These are phyloP conservation scores for Theristicus caerulescens DNA, from an alignment of 2,113 vertebrate genomes.

Conservation along the genomic window DNA sequence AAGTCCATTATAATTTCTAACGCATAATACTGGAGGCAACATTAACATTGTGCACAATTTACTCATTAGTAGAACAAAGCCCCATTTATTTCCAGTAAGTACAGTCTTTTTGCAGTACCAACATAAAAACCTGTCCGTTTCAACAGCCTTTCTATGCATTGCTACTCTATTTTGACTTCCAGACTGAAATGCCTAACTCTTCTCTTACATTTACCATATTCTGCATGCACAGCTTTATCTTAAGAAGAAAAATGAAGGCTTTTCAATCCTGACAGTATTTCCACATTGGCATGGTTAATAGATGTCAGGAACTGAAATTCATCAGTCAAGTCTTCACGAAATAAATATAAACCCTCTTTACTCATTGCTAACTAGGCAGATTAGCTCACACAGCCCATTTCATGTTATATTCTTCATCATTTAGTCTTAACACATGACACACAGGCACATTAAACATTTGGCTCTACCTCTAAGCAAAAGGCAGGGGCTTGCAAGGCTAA, in stretches of 20 bases:
- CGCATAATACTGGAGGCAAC: not conserved
- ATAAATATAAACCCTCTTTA: constrained; percentile 9
- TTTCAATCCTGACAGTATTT: not conserved
- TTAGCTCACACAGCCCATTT: constrained; percentile 1
- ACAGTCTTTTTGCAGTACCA: not conserved
- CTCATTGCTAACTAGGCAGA: not conserved
- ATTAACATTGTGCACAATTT: not conserved
- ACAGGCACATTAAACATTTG: not conserved
- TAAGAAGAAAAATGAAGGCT: not conserved
- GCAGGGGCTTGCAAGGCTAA: not conserved
- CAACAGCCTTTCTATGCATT: not conserved
- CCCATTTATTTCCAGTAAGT: not conserved
- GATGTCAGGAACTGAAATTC: not conserved
- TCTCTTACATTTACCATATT: not conserved
- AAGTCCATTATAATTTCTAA: not conserved
- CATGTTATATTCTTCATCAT: not conserved
- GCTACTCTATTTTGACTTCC: not conserved
- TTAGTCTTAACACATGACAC: not conserved
- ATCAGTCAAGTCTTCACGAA: not conserved
- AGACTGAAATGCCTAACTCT: not conserved
- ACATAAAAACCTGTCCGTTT: not conserved
- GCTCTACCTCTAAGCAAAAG: not conserved
- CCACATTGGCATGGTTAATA: constrained; percentile 28
- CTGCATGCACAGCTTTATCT: not conserved
- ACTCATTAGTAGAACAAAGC: not conserved